Evolutionary conservation across 1,140 invertebrate genomes (phyloP).

Genomic region (Stegodyphus mimosarum): DNA sequence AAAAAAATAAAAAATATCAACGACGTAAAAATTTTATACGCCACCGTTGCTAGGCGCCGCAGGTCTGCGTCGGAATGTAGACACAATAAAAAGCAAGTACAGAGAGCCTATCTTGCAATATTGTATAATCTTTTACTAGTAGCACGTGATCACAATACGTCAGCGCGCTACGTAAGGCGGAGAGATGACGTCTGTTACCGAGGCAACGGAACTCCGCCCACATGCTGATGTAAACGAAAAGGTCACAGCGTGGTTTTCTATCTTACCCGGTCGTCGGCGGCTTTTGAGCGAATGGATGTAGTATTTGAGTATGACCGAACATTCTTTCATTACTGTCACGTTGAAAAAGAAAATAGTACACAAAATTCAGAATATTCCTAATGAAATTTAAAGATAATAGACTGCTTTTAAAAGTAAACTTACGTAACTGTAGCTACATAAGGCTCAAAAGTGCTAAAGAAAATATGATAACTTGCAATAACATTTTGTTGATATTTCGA

Average conservation of each 20-base stretch:
- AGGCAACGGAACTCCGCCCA: slow-evolving; percentile 39
- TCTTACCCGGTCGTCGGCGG: too few relatives aligned
- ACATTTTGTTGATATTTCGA: too few relatives aligned
- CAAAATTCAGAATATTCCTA: too few relatives aligned
- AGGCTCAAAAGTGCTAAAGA: too few relatives aligned
- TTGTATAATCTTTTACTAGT: slow-evolving; percentile 48
- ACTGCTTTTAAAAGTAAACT: too few relatives aligned
- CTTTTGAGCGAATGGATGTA: too few relatives aligned
- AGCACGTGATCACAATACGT: slow-evolving; percentile 54
- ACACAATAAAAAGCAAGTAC: slow-evolving; percentile 51
- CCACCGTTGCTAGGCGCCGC: slow-evolving; percentile 41
- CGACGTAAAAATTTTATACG: slow-evolving; percentile 46
- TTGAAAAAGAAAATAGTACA: too few relatives aligned
- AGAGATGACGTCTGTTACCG: slow-evolving; percentile 43
- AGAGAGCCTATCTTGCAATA: slow-evolving; percentile 45
- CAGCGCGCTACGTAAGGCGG: slow-evolving; percentile 28
- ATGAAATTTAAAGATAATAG: too few relatives aligned
- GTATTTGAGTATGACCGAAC: too few relatives aligned
- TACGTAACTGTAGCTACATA: too few relatives aligned
- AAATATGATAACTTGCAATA: too few relatives aligned
- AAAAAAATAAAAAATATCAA: background rate
- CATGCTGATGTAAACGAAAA: slow-evolving; percentile 42
- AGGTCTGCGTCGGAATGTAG: slow-evolving; percentile 40
- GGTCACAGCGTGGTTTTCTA: slow-evolving; percentile 28
- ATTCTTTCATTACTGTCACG: too few relatives aligned